Conservation (phyloP, 2,888 invertebrate species). For the Acrobasis consociella region DNA sequence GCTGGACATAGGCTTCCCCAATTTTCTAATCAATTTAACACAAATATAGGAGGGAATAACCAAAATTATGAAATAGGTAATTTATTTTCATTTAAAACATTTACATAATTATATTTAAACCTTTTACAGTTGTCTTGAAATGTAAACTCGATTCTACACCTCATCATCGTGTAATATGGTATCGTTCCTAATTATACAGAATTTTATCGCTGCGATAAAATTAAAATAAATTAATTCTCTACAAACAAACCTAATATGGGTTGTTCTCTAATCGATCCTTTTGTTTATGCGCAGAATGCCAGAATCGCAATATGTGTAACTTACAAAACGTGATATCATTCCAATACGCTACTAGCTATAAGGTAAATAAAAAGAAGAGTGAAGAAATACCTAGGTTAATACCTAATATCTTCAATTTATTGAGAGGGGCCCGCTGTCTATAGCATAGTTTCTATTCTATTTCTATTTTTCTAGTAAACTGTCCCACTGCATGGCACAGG, state of each 20-base stretch:
- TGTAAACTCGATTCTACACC: slow-evolving; percentile 10
- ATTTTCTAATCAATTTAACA: too few relatives aligned
- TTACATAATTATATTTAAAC: neutral
- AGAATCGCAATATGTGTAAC: neutral
- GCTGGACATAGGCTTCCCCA: too few relatives aligned
- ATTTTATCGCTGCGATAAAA: slow-evolving; percentile 22
- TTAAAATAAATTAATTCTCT: slow-evolving; percentile 21
- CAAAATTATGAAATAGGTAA: neutral
- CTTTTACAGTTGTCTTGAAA: slow-evolving; percentile 3
- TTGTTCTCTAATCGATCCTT: slow-evolving; percentile 23
- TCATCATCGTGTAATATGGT: slow-evolving; percentile 21
- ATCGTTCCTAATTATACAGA: slow-evolving; percentile 20
- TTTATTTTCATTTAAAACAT: neutral
- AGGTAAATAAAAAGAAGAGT: too few relatives aligned
- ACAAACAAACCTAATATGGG: slow-evolving; percentile 13
- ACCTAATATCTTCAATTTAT: too few relatives aligned
- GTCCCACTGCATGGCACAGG: too few relatives aligned
- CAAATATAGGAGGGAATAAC: too few relatives aligned
- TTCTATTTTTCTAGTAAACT: too few relatives aligned
- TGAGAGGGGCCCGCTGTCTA: too few relatives aligned
- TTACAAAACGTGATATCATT: neutral
- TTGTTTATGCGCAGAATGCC: neutral
- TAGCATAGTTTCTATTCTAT: too few relatives aligned
- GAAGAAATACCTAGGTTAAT: too few relatives aligned
- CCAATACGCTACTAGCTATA: too few relatives aligned